Conservation (phyloP, 2,797 vertebrate species). For the Acomys russatus region DNA sequence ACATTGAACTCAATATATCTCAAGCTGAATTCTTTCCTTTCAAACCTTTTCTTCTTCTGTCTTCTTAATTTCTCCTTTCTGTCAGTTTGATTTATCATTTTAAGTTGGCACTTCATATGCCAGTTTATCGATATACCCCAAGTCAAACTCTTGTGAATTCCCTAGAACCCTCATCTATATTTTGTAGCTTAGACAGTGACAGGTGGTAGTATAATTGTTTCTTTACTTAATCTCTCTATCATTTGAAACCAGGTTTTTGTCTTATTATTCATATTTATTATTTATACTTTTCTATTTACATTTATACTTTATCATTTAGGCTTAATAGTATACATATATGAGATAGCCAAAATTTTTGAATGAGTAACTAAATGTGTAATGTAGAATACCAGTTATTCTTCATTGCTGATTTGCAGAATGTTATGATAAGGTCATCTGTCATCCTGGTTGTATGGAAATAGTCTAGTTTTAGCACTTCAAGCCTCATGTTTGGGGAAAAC, state of each 20-base stretch:
- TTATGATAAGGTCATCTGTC: background rate
- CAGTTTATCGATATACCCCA: background rate
- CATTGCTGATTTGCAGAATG: constrained; percentile 12
- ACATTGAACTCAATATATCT: constrained; percentile 36
- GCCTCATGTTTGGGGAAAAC: background rate
- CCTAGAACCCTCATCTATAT: background rate
- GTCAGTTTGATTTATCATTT: constrained; percentile 53
- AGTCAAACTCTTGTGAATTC: constrained; percentile 10
- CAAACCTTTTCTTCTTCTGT: constrained; percentile 27
- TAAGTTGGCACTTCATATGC: background rate
- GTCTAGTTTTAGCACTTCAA: constrained; percentile 14
- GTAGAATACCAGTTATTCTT: constrained; percentile 15
- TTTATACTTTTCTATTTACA: background rate
- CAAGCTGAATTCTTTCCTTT: constrained; percentile 55
- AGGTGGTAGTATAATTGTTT: constrained; percentile 35
- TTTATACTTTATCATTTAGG: background rate
- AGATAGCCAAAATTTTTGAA: constrained; percentile 49
- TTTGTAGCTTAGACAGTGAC: constrained; percentile 40
- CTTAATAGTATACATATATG: background rate
- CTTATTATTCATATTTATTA: background rate
- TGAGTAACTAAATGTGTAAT: constrained; percentile 10
- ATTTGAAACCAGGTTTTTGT: constrained; percentile 28
- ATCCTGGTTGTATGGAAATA: background rate
- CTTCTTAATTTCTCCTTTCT: constrained; percentile 59
- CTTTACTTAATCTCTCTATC: constrained; percentile 11